phyloP scores from a whole-genome alignment of 2,888 invertebrate genomes.

The Hydroisotoma schaefferi region DNA sequence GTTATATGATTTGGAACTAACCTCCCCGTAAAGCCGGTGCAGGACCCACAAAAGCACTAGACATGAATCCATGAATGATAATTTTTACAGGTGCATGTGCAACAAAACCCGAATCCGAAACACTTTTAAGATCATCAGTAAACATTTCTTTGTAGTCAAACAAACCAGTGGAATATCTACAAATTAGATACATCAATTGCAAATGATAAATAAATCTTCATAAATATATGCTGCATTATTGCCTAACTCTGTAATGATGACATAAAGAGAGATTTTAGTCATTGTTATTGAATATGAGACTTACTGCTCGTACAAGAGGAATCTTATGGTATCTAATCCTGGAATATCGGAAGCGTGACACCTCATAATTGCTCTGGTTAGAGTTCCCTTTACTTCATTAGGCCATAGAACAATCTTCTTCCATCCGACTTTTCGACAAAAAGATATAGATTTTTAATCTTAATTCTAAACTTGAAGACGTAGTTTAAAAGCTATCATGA shows the following conservation, averaged over 20 bases:
- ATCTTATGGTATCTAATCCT: constrained; percentile 28
- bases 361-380: constrained; percentile 23
- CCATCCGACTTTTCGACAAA: neutral
- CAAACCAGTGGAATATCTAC: constrained; percentile 22
- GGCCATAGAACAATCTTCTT: constrained; percentile 18
- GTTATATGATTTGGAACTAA: too few relatives aligned
- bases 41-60: constrained; percentile 27
- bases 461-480: neutral
- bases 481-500: neutral
- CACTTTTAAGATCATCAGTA: constrained; percentile 10
- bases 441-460: neutral
- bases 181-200: neutral
- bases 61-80: constrained; percentile 38
- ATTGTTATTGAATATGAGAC: neutral
- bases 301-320: constrained; percentile 26
- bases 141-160: constrained; percentile 26
- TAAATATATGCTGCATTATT: neutral
- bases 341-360: constrained; percentile 24
- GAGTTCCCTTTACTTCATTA: constrained; percentile 22
- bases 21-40: constrained; percentile 23
- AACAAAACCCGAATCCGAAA: constrained; percentile 18
- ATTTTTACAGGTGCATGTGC: constrained; percentile 32
- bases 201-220: neutral
- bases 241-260: neutral
- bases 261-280: neutral